phyloP scores from a whole-genome alignment of 2,113 vertebrate genomes.

The Herpailurus yagouaroundi region DNA sequence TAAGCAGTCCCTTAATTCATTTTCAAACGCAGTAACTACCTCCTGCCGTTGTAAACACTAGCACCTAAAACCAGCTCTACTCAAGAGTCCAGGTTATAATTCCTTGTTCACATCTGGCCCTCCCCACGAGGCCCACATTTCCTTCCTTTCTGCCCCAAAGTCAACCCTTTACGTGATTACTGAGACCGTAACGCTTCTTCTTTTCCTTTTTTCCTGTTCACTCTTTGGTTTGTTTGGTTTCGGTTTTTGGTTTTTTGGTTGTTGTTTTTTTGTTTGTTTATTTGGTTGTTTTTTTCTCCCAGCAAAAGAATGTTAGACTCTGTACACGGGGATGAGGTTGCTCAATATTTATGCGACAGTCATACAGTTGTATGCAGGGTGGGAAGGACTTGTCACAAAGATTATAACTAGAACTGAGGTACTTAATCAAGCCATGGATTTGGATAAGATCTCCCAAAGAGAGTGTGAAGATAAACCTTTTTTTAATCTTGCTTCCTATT shows the following conservation, averaged over 20 bases:
- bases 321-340: neutral
- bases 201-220: neutral
- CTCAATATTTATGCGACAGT: neutral
- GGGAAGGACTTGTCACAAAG: neutral
- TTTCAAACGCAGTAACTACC: neutral
- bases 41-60: conserved; percentile 34
- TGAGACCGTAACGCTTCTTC: neutral
- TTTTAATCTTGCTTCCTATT: neutral
- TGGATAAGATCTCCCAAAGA: neutral
- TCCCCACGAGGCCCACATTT: neutral
- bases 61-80: neutral
- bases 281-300: neutral
- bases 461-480: neutral
- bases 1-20: neutral
- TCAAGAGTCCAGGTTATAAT: neutral
- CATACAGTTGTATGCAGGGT: neutral
- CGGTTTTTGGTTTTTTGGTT: neutral
- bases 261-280: neutral
- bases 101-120: neutral
- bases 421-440: neutral
- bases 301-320: neutral
- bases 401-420: neutral
- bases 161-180: neutral
- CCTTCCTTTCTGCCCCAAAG: neutral
- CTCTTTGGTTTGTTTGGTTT: neutral